Evolutionary conservation across 1,140 invertebrate genomes (phyloP), one percentile per base, ranked within the genome.

Genomic region (Drosophila ficusphila): DNA sequence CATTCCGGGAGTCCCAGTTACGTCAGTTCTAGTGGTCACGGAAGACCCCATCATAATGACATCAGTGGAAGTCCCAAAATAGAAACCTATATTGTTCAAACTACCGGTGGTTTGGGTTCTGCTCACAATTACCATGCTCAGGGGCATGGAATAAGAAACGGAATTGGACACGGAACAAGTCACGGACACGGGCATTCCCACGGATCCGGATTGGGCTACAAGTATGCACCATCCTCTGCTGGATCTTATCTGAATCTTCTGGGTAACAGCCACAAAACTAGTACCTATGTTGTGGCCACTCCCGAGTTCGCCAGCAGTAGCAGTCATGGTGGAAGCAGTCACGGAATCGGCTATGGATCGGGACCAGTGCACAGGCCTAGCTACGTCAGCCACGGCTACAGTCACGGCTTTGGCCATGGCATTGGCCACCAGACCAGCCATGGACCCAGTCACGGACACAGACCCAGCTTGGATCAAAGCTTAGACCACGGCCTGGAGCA

Each of bases 71-170:
- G 57, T 8, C 74, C 77, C 44, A 88, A 88, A 46, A 76, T 88
- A 47, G 82, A 88, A 33, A 88, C 82, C 0, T 88, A 89, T 6
- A 89, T 88, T 31, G 78, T 88, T 6, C 82, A 88, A 39, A 78
- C 77, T 1, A 78, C 69, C 39, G 39, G 53, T 9, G 38, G 31
- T 2, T 14, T 27, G 3, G 49, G 29, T 3, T 25, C 39, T n/a
- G 49, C 34, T 2, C 47, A 52, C 48, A 36, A 39, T 8, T 39
- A 61, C 11, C 54, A 53, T 4, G 48, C 48, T 25, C 54, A 60
- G 16, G 8, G 36, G 4, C 57, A 61, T n/a, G 49, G 47, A 7
- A 12, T 54, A 1, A 25, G 23, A 9, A 16, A 61, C 8, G 46
- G 54, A 1, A 3, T 12, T 1, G 18, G 51, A 19, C 51, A 41